Percentiles rank a stretch among this genome's conserved stretches.
Evolutionary conservation across 1,140 invertebrate species (phyloP).

Genomic region (Pseudomyrmex sp.): DNA sequence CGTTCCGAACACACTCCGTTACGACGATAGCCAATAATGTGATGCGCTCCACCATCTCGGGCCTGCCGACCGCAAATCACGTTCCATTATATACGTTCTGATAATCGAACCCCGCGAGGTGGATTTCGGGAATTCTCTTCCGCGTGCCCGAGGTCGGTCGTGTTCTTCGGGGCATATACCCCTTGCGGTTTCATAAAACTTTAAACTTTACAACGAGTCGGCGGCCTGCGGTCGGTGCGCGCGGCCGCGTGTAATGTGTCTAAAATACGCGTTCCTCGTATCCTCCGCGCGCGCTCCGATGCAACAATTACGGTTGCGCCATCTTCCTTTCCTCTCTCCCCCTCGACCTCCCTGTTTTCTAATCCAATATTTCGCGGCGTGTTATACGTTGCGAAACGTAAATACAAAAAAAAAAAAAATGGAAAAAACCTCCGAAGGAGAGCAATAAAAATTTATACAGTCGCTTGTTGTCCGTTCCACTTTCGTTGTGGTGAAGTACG

Average conservation of each 20-base stretch:
- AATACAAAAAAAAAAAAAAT: no score
- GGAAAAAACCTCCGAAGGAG: no score
- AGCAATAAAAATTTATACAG: no score
- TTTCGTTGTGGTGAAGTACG: no score
- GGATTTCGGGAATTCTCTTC: constrained; percentile 76
- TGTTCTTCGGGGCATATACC: constrained; percentile 45
- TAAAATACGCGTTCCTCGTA: constrained; percentile 46
- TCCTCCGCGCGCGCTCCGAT: not conserved
- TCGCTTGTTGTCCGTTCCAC: no score
- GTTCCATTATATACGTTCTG: constrained; percentile 70
- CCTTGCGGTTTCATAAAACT: constrained; percentile 63
- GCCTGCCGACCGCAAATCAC: constrained; percentile 73
- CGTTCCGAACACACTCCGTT: not conserved
- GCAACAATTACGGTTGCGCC: not conserved
- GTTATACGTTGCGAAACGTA: not conserved
- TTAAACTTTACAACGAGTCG: constrained; percentile 55
- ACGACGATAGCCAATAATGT: constrained; percentile 34
- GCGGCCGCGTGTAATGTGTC: constrained; percentile 28
- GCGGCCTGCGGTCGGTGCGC: constrained; percentile 46
- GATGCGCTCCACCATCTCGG: constrained; percentile 57
- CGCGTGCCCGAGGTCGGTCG: constrained; percentile 60
- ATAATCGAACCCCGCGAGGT: constrained; percentile 63
- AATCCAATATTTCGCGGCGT: constrained; percentile 7
- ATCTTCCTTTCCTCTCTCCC: no score
- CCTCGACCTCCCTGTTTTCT: not conserved